Evolutionary conservation across 2,888 invertebrate species (phyloP), one percentile per base, ranked within the genome.

Genomic region (Hartigia nigra): DNA sequence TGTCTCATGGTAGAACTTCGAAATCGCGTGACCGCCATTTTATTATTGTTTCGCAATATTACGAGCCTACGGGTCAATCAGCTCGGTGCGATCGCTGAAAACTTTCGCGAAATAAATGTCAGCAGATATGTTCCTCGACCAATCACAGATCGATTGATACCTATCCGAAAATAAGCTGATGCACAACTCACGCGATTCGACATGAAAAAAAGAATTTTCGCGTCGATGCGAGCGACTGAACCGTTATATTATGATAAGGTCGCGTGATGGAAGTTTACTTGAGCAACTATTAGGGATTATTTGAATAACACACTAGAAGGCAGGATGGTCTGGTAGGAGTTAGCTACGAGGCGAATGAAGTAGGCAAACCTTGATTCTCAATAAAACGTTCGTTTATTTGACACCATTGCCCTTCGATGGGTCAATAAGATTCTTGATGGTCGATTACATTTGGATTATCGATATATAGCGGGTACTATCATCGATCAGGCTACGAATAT

Each of bases 331-430:
- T 55, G 1, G 55, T 55, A 55, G 4, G 0, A 23, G 23, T 23
- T 23, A 23, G 23, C 23, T 23, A 2, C 1, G 5, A 55, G 55
- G 23, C 23, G 55, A 55, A 55, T 23, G 9, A 55, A 55, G 5
- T 23, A 55, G 23, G 9, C 23, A 23, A 55, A 55, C 2, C 1
- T 55, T 5, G 31, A 72, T 79, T 76, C 74, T 83, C 78, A 81
- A 83, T 82, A 81, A 79, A 85, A 84, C 82, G 81, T 87, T 87
- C 77, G 79, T 87, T 87, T 87, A 87, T 86, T 88, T 83, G 80
- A 69, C 77, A 76, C 80, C 81, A 79, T 76, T 76, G 31, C 9
- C 32, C 32, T 14, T 34, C 72, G 69, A 74, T 74, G 80, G 79
- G 78, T 81, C 82, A 80, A 81, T 78, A 82, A 83, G 78, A 83